These are phyloP conservation scores for Brachypterus glaber DNA, from an alignment of 2,888 invertebrate species.

Conservation along the genomic window DNA sequence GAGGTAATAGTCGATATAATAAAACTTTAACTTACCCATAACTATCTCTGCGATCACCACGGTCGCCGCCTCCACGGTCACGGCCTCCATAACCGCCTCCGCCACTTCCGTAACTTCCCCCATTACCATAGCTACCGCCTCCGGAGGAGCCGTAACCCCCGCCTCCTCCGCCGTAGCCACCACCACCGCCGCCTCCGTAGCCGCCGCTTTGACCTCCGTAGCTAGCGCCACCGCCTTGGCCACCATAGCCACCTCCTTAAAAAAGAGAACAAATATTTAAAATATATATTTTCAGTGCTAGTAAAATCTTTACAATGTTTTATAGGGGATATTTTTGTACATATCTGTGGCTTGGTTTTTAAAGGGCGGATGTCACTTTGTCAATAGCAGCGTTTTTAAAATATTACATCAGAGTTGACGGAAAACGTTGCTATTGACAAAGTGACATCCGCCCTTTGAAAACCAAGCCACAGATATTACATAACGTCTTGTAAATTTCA, in stretches of 20 bases:
- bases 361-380: too few relatives aligned
- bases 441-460: too few relatives aligned
- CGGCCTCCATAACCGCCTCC: slow-evolving; percentile 35
- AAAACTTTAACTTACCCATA: slow-evolving; percentile 46
- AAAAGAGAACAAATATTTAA: slow-evolving; percentile 8
- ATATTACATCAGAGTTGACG: too few relatives aligned
- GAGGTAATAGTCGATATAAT: slow-evolving; percentile 3
- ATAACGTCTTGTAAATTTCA: too few relatives aligned
- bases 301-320: too few relatives aligned
- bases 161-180: slow-evolving; percentile 39
- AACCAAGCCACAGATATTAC: too few relatives aligned
- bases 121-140: slow-evolving; percentile 40
- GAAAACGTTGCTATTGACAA: too few relatives aligned
- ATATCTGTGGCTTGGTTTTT: too few relatives aligned
- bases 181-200: slow-evolving; percentile 29
- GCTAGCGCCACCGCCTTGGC: slow-evolving; percentile 37
- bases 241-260: slow-evolving; percentile 27
- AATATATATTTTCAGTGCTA: too few relatives aligned
- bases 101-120: slow-evolving; percentile 10
- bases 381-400: too few relatives aligned
- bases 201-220: slow-evolving; percentile 39
- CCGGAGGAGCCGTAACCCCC: slow-evolving; percentile 31
- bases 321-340: too few relatives aligned
- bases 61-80: slow-evolving; percentile 42
- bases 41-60: slow-evolving; percentile 47